Conservation (phyloP, 2,888 invertebrate genomes). For the Tetropium fuscum region DNA sequence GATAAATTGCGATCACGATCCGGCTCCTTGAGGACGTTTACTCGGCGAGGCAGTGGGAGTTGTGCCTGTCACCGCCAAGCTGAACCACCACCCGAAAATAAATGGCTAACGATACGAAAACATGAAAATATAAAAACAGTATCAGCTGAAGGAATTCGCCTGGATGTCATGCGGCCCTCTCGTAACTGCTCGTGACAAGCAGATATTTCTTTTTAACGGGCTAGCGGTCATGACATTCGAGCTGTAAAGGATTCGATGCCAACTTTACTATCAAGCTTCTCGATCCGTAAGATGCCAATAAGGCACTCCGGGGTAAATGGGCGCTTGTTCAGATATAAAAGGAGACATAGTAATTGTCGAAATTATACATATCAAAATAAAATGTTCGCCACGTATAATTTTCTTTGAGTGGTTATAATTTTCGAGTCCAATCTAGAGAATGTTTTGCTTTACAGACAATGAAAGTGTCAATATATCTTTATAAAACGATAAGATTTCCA, state of each 20-base stretch:
- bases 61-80: constrained; percentile 45
- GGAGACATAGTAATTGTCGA: not conserved
- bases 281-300: constrained; percentile 12
- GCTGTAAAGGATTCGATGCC: constrained; percentile 14
- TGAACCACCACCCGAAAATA: constrained; percentile 44
- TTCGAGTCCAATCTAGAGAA: not conserved
- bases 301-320: not conserved
- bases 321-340: not conserved
- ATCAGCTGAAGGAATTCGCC: constrained; percentile 36
- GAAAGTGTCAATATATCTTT: not conserved
- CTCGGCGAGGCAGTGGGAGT: constrained; percentile 6
- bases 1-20: constrained; percentile 19
- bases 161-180: constrained; percentile 41
- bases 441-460: not conserved
- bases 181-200: constrained; percentile 49
- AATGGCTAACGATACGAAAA: constrained; percentile 49
- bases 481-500: not conserved
- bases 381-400: not conserved
- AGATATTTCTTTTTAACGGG: constrained; percentile 49
- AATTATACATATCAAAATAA: not conserved
- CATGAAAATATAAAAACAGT: constrained; percentile 50
- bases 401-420: not conserved
- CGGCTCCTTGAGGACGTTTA: constrained; percentile 15
- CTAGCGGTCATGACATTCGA: constrained; percentile 38
- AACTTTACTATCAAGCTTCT: not conserved